These are phyloP conservation scores for Amphiprion clarkii DNA, from an alignment of 2,797 vertebrate species.

Conservation along the genomic window DNA sequence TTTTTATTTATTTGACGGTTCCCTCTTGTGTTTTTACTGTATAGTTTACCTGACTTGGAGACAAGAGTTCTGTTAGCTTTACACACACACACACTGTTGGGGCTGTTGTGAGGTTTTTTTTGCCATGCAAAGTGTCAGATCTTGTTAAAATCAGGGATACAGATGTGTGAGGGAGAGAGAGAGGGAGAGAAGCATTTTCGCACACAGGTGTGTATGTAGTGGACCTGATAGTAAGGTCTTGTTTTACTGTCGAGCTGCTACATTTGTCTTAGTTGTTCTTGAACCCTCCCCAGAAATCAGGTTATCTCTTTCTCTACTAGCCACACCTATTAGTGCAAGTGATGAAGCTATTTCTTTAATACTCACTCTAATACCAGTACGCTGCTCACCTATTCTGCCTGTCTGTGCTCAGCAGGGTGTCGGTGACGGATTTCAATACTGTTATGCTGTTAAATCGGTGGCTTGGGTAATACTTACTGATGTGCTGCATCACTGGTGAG, in stretches of 20 bases:
- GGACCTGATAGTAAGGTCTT: slow-evolving; percentile 67
- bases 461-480: not conserved
- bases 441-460: not conserved
- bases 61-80: not conserved
- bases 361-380: slow-evolving; percentile 62
- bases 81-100: not conserved
- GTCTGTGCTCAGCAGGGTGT: slow-evolving; percentile 40
- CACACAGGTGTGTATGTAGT: not conserved
- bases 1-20: slow-evolving; percentile 76
- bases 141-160: not conserved
- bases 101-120: not conserved
- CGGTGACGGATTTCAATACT: not conserved
- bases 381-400: slow-evolving; percentile 33
- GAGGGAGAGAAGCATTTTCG: not conserved
- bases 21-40: slow-evolving; percentile 31
- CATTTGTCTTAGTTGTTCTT: slow-evolving; percentile 72
- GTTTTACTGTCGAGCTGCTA: slow-evolving; percentile 59
- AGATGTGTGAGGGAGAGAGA: slow-evolving; percentile 13
- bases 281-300: slow-evolving; percentile 75
- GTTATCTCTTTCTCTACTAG: slow-evolving; percentile 39
- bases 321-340: slow-evolving; percentile 70
- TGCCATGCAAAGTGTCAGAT: not conserved
- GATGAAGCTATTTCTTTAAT: slow-evolving; percentile 71
- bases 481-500: not conserved
- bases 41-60: not conserved